Conservation (phyloP, 2,888 invertebrate genomes). For the Holacanthella duospinosa region DNA sequence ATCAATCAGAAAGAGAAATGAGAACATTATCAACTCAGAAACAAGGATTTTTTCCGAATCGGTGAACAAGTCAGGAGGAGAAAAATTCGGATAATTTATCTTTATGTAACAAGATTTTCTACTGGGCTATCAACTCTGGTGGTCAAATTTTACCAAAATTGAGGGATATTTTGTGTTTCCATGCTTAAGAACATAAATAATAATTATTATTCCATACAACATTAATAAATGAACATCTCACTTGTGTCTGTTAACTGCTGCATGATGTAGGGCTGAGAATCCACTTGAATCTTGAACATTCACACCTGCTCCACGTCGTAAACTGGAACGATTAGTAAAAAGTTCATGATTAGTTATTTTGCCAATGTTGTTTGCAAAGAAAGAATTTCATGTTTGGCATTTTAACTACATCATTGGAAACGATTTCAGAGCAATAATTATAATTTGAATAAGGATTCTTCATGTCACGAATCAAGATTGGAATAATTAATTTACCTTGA, state of each 20-base stretch:
- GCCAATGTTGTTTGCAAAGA: too few relatives aligned
- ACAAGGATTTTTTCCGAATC: neutral
- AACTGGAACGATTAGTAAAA: slow-evolving; percentile 48
- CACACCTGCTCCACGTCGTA: slow-evolving; percentile 77
- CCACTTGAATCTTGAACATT: slow-evolving; percentile 89
- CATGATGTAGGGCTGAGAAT: slow-evolving; percentile 86
- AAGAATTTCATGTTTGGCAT: too few relatives aligned
- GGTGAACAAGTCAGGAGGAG: neutral
- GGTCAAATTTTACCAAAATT: neutral
- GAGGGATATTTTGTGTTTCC: too few relatives aligned
- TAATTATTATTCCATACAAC: too few relatives aligned
- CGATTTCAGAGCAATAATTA: too few relatives aligned
- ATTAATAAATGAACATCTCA: too few relatives aligned
- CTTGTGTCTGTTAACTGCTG: slow-evolving; percentile 85
- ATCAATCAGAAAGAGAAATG: neutral
- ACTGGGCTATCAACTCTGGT: neutral
- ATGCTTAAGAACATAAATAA: too few relatives aligned
- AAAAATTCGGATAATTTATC: neutral
- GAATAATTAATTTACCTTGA: too few relatives aligned
- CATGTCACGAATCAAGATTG: too few relatives aligned
- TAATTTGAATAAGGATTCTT: too few relatives aligned
- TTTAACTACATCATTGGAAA: too few relatives aligned
- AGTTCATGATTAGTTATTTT: too few relatives aligned
- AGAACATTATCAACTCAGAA: neutral
- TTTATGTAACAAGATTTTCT: neutral